These are phyloP conservation scores for Pseudomyrmex pallidus DNA, from an alignment of 1,140 invertebrate species.

Conservation along the genomic window DNA sequence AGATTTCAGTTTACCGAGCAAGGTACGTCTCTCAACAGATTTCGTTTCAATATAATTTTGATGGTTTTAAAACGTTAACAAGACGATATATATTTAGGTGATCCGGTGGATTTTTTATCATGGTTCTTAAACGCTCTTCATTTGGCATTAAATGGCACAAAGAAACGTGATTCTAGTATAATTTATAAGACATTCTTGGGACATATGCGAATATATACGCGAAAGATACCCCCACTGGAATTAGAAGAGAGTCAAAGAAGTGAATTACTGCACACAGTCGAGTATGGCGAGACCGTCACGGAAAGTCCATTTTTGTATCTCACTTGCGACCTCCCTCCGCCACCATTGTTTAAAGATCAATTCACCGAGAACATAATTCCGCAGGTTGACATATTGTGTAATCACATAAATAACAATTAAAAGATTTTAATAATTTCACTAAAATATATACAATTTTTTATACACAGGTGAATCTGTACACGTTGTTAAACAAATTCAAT, in stretches of 20 bases:
- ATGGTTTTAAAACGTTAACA: background rate
- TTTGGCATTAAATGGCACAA: conserved; percentile 94
- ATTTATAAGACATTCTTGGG: conserved; percentile 98
- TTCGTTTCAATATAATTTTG: background rate
- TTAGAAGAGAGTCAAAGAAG: conserved; percentile 95
- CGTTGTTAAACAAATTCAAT: conserved; percentile 98
- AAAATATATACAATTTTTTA: conserved; percentile 38
- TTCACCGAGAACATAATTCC: conserved; percentile 99
- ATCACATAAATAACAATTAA: background rate
- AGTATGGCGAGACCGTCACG: conserved; percentile 94
- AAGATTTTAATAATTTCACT: background rate
- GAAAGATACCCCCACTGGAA: conserved; percentile 97
- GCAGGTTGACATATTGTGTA: conserved; percentile 88
- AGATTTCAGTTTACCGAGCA: conserved; percentile 99
- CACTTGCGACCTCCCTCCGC: conserved; percentile 98
- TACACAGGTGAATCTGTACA: conserved; percentile 95
- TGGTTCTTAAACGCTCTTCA: conserved; percentile 98
- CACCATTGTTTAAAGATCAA: conserved; percentile 98
- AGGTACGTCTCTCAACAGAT: conserved; percentile 86
- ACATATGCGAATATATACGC: conserved; percentile 96
- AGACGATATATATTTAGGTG: conserved; percentile 87
- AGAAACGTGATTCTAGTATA: conserved; percentile 94
- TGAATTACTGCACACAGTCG: conserved; percentile 91
- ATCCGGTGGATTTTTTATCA: conserved; percentile 98
- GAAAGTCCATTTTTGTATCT: conserved; percentile 97